Percentiles rank a stretch among this genome's conserved stretches.
phyloP scores from a whole-genome alignment of 2,797 vertebrate genomes.

The Myripristis murdjan region DNA sequence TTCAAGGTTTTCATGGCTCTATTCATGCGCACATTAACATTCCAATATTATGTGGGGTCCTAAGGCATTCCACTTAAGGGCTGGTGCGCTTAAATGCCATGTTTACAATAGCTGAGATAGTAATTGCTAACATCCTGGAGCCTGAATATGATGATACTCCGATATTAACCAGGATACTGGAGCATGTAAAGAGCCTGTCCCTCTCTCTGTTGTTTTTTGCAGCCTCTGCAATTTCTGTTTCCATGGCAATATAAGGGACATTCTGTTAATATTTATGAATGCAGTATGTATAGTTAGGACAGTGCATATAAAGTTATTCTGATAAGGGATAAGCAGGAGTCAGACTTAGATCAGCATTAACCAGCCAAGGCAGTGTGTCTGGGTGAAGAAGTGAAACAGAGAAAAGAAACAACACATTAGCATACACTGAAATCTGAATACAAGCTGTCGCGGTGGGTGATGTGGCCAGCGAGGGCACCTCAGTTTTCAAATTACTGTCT shows the following conservation, averaged over 20 bases:
- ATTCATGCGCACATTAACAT: slow-evolving; percentile 8
- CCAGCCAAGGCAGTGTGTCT: background rate
- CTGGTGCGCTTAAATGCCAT: slow-evolving; percentile 17
- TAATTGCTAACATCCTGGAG: background rate
- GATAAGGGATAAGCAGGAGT: background rate
- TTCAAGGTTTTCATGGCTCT: background rate
- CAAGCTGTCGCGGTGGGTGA: slow-evolving; percentile 21
- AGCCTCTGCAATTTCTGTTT: background rate
- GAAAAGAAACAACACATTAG: slow-evolving; percentile 1
- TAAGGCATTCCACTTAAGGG: slow-evolving; percentile 4
- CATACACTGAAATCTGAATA: slow-evolving; percentile 7
- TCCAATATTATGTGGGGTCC: background rate
- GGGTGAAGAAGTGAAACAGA: background rate
- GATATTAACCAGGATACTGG: too few relatives aligned
- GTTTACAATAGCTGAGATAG: background rate
- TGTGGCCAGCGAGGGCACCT: slow-evolving; percentile 13
- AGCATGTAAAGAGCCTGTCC: background rate
- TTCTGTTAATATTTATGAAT: slow-evolving; percentile 8
- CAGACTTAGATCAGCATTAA: background rate
- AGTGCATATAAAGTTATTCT: background rate
- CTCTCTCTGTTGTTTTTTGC: background rate
- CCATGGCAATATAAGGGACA: background rate
- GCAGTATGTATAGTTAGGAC: slow-evolving; percentile 5
- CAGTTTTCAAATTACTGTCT: slow-evolving; percentile 39
- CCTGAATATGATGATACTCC: background rate